Conservation (phyloP, 2,797 vertebrate species). For the Enteromius viviparus region DNA sequence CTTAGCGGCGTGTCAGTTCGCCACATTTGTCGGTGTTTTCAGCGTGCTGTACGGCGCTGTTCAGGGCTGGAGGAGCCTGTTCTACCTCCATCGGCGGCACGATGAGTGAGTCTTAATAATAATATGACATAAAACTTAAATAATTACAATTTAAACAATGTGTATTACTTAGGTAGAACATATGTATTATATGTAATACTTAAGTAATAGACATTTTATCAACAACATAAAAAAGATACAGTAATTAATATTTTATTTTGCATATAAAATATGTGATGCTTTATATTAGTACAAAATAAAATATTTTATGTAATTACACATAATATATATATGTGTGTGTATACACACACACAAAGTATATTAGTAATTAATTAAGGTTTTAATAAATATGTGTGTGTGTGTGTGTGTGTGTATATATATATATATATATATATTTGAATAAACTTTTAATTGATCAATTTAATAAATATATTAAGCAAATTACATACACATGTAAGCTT, state of each 20-base stretch:
- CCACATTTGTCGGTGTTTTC: slow-evolving; percentile 82
- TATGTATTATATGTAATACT: no score
- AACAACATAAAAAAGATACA: background rate
- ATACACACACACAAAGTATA: background rate
- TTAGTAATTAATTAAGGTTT: background rate
- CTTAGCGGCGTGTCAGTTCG: slow-evolving; percentile 78
- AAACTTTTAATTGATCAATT: background rate
- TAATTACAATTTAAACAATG: background rate
- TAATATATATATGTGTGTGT: background rate
- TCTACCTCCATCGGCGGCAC: slow-evolving; percentile 81
- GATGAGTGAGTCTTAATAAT: slow-evolving; percentile 75
- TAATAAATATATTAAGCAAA: background rate
- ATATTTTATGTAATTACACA: background rate
- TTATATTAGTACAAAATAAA: no score
- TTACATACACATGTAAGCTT: no score
- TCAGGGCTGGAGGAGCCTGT: slow-evolving; percentile 81
- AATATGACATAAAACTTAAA: background rate
- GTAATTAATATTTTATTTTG: no score
- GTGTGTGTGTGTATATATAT: no score
- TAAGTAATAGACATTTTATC: background rate
- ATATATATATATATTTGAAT: background rate
- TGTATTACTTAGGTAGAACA: no score
- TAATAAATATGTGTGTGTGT: no score
- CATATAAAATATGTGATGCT: background rate
- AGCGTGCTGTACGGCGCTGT: slow-evolving; percentile 82